phyloP scores from a whole-genome alignment of 2,113 vertebrate species.

The Tachysurus vachellii region DNA sequence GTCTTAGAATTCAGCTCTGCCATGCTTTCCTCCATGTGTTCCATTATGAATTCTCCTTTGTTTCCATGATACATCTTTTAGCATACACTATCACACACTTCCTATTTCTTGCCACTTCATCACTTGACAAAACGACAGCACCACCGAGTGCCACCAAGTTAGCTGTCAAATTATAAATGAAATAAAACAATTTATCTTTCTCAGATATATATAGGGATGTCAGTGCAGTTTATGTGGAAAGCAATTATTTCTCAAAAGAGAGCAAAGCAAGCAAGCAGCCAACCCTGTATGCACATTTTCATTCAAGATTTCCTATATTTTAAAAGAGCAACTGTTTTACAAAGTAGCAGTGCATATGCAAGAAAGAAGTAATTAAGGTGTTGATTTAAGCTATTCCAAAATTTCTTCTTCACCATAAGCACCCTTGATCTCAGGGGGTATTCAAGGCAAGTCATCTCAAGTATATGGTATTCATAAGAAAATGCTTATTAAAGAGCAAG shows the following conservation, averaged over 20 bases:
- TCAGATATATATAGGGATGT: not conserved
- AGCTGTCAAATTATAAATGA: conserved; percentile 59
- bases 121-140: conserved; percentile 60
- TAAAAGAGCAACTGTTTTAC: conserved; percentile 17
- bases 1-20: conserved; percentile 9
- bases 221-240: not conserved
- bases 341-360: not conserved
- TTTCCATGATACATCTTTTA: conserved; percentile 52
- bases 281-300: not conserved
- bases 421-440: conserved; percentile 53
- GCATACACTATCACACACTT: conserved; percentile 24
- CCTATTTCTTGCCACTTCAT: conserved; percentile 41
- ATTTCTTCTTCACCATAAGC: conserved; percentile 56
- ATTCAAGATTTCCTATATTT: not conserved
- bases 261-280: conserved; percentile 2
- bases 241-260: not conserved
- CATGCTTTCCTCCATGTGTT: conserved; percentile 39
- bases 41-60: conserved; percentile 35
- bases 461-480: conserved; percentile 55
- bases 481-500: not conserved
- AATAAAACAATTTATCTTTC: conserved; percentile 52
- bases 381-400: conserved; percentile 59
- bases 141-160: conserved; percentile 53
- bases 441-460: conserved; percentile 29
- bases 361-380: conserved; percentile 64